A percentile compares a stretch with the other conserved stretches of the same genome.
Evolutionary conservation across 2,888 invertebrate species (phyloP).

Genomic region (Drosophila sordidapex): DNA sequence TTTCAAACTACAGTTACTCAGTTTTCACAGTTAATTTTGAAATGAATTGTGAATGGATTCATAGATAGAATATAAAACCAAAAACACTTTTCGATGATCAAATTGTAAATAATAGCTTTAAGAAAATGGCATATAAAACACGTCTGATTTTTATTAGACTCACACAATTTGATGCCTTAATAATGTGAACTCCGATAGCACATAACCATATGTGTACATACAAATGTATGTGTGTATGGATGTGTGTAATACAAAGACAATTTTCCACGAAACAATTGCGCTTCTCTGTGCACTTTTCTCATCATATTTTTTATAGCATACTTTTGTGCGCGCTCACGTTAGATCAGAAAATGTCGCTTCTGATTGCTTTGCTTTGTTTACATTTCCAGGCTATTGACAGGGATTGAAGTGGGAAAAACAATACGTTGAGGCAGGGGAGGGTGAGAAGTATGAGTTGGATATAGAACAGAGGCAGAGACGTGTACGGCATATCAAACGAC

Average conservation of each 20-base stretch:
- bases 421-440: conserved; percentile 25
- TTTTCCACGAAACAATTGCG: conserved; percentile 25
- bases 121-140: conserved; percentile 1
- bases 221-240: background rate
- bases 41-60: background rate
- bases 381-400: conserved; percentile 72
- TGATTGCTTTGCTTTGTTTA: conserved; percentile 78
- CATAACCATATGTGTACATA: background rate
- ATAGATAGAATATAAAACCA: background rate
- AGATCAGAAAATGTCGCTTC: conserved; percentile 69
- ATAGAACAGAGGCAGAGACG: conserved; percentile 43
- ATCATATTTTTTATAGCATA: conserved; percentile 77
- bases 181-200: conserved; percentile 22
- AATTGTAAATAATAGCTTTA: background rate
- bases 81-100: background rate
- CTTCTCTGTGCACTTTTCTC: conserved; percentile 53
- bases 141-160: conserved; percentile 5
- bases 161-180: conserved; percentile 23
- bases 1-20: background rate
- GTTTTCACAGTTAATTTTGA: background rate
- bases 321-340: conserved; percentile 68
- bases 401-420: conserved; percentile 53
- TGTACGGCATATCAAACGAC: conserved; percentile 71
- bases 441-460: conserved; percentile 5
- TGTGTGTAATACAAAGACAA: background rate